These are phyloP conservation scores for Porites cylindrica DNA, from an alignment of 92 coral and sea anemone genomes.

Conservation along the genomic window DNA sequence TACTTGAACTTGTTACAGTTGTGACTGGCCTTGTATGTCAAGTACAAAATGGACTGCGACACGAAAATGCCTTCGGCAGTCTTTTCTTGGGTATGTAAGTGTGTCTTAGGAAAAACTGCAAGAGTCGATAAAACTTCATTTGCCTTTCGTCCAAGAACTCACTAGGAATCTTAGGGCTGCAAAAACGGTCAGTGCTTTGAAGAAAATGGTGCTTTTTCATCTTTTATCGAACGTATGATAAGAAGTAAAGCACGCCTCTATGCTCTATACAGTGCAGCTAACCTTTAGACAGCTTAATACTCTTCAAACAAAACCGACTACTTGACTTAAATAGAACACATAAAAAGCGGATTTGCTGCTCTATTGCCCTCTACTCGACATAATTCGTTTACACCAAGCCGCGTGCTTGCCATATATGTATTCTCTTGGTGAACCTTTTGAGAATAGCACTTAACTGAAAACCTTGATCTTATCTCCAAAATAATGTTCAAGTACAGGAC, in stretches of 20 bases:
- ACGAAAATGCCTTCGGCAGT: too few species aligned
- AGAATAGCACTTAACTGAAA: not conserved
- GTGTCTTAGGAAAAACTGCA: too few species aligned
- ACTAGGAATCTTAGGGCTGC: too few species aligned
- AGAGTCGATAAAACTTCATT: too few species aligned
- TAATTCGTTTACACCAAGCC: not conserved
- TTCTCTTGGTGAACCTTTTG: not conserved
- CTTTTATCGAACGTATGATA: too few species aligned
- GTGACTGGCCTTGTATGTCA: too few species aligned
- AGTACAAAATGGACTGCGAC: too few species aligned
- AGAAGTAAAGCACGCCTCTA: not conserved
- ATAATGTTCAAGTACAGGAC: not conserved
- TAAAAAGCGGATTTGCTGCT: not conserved
- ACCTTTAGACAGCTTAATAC: not conserved
- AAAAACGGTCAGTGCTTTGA: too few species aligned
- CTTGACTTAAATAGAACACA: not conserved
- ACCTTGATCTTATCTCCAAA: not conserved
- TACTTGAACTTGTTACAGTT: too few species aligned
- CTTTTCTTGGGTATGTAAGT: too few species aligned
- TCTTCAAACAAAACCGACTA: not conserved
- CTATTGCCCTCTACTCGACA: not conserved
- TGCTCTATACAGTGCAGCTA: not conserved
- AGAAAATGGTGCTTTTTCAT: too few species aligned
- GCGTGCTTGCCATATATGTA: not conserved
- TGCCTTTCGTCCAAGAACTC: too few species aligned